Conservation (phyloP, 1,140 invertebrate genomes). For the Drosophila willistoni region DNA sequence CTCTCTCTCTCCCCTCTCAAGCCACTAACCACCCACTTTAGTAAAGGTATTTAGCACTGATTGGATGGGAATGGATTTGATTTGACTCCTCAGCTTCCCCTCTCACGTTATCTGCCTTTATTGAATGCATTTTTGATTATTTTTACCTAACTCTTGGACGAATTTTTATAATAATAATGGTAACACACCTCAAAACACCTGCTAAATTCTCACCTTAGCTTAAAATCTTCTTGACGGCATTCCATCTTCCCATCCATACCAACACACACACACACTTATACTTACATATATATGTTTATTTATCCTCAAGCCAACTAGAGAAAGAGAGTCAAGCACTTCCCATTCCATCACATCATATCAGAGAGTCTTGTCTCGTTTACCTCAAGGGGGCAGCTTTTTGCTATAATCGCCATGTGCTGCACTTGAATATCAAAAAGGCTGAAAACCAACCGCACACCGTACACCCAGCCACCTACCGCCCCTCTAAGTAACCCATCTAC, state of each 20-base stretch:
- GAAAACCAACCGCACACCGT: neutral
- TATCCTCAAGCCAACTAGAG: conserved; percentile 1
- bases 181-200: neutral
- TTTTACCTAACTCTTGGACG: neutral
- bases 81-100: neutral
- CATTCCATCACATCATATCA: conserved; percentile 8
- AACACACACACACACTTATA: no score
- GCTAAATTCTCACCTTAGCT: conserved; percentile 7
- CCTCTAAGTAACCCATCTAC: neutral
- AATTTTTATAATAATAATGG: neutral
- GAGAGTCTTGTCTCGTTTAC: conserved; percentile 31
- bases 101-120: neutral
- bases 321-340: neutral
- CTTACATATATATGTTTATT: neutral
- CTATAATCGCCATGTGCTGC: conserved; percentile 51
- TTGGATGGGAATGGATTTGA: conserved; percentile 33
- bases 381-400: conserved; percentile 33
- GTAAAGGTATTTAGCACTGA: conserved; percentile 69
- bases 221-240: neutral
- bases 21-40: no score
- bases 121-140: neutral
- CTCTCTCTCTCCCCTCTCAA: neutral
- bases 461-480: neutral
- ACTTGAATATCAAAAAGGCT: conserved; percentile 66
- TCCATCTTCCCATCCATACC: neutral